phyloP scores from a whole-genome alignment of 2,113 vertebrate genomes.

The Periophthalmodon schlosseri region DNA sequence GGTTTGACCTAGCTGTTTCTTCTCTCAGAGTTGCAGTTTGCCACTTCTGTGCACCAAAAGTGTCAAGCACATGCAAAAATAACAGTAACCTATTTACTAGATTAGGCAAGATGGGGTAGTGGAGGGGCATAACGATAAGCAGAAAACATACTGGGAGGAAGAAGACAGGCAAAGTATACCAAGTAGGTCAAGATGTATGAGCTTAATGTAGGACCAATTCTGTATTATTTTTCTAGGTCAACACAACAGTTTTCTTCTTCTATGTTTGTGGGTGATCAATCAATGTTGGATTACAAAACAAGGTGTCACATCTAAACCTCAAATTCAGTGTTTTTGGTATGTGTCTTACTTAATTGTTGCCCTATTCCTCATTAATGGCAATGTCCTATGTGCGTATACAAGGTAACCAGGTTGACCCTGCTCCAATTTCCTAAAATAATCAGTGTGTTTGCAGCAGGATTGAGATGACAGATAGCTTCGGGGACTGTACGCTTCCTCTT shows the following conservation, averaged over 20 bases:
- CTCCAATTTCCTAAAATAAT: slow-evolving; percentile 84
- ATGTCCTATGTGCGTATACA: slow-evolving; percentile 64
- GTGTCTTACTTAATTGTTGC: slow-evolving; percentile 69
- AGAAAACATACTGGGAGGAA: slow-evolving; percentile 58
- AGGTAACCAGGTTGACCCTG: slow-evolving; percentile 76
- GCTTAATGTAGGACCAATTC: slow-evolving; percentile 53
- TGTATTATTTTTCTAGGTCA: slow-evolving; percentile 76
- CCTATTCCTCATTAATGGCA: slow-evolving; percentile 65
- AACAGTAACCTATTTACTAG: slow-evolving; percentile 59
- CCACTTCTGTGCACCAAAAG: slow-evolving; percentile 60
- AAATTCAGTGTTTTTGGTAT: slow-evolving; percentile 44
- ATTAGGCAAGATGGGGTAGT: slow-evolving; percentile 49
- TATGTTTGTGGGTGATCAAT: slow-evolving; percentile 62
- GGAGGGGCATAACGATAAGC: slow-evolving; percentile 54
- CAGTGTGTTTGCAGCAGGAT: slow-evolving; percentile 81
- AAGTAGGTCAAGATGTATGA: slow-evolving; percentile 78
- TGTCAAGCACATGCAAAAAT: slow-evolving; percentile 61
- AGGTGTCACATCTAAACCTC: slow-evolving; percentile 32
- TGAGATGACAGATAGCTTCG: slow-evolving; percentile 79
- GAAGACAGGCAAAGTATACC: slow-evolving; percentile 64
- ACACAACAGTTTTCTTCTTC: slow-evolving; percentile 50
- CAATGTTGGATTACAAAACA: slow-evolving; percentile 48
- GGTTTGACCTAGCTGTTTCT: slow-evolving; percentile 58
- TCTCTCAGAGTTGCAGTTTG: slow-evolving; percentile 33
- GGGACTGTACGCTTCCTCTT: slow-evolving; percentile 74